Conservation (phyloP, 2,888 invertebrate species). For the Orthosia gracilis region DNA sequence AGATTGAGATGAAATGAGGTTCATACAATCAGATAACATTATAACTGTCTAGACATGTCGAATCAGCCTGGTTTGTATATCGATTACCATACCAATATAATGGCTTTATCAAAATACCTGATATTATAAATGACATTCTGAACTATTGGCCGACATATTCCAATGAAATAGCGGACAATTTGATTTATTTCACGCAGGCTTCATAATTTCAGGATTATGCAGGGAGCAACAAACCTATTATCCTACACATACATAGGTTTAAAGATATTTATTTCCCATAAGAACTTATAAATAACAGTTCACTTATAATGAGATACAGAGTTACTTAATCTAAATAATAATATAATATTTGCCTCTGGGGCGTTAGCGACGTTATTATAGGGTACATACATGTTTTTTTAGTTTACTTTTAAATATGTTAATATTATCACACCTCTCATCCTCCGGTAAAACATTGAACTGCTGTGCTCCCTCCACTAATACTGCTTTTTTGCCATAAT, state of each 20-base stretch:
- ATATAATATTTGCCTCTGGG: no score
- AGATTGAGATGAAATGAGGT: conserved; percentile 16
- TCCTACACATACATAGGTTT: conserved; percentile 5
- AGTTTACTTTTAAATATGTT: no score
- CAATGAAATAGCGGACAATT: conserved; percentile 12
- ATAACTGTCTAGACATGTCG: conserved; percentile 55
- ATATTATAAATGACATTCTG: conserved; percentile 9
- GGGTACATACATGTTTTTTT: no score
- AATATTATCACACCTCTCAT: no score
- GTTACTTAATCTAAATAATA: no score
- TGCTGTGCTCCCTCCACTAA: no score
- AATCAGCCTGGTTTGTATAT: conserved; percentile 21
- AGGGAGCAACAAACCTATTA: conserved; percentile 22
- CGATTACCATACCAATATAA: conserved; percentile 24
- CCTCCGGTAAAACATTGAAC: no score
- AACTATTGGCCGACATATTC: not conserved
- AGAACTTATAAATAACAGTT: no score
- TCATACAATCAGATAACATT: conserved; percentile 28
- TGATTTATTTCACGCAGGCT: not conserved
- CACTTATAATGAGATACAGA: no score
- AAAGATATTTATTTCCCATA: no score
- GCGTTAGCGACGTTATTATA: no score
- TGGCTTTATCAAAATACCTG: conserved; percentile 26
- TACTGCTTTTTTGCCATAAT: no score
- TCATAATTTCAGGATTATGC: not conserved